Evolutionary conservation across 2,797 vertebrate genomes (phyloP).

Genomic region (Tragelaphus eurycerus): DNA sequence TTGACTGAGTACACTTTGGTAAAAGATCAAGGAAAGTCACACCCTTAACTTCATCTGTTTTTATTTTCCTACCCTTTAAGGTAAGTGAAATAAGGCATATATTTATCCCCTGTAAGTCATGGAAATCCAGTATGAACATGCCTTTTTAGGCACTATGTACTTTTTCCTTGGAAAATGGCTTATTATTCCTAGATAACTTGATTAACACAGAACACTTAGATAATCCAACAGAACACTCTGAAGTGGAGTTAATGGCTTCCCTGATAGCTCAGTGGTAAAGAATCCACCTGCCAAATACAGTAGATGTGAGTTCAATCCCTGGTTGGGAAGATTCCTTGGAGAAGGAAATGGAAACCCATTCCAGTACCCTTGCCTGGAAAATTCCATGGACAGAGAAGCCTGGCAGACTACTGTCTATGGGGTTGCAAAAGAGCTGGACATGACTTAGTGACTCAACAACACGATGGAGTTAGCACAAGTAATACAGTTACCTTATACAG

Average conservation of each 20-base stretch:
- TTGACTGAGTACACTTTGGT: not conserved
- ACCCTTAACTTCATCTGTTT: not conserved
- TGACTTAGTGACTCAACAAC: not conserved
- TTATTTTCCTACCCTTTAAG: conserved; percentile 35
- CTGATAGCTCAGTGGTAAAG: not conserved
- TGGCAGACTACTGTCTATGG: not conserved
- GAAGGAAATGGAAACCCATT: not conserved
- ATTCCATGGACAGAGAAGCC: not conserved
- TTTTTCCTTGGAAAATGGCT: not conserved
- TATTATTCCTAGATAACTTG: not conserved
- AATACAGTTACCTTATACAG: not conserved
- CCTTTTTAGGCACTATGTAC: not conserved
- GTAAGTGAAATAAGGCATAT: not conserved
- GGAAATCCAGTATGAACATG: not conserved
- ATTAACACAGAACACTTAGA: not conserved
- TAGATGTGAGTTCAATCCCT: not conserved
- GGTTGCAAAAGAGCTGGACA: not conserved
- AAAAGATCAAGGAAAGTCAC: not conserved
- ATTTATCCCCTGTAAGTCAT: not conserved
- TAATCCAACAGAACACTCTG: not conserved
- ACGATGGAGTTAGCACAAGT: not conserved
- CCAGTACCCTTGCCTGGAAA: not conserved
- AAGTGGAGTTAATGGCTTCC: not conserved
- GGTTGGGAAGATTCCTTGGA: not conserved
- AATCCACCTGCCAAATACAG: not conserved